A percentile compares a stretch with the other conserved stretches of the same genome.
These are phyloP conservation scores for Botrylloides violaceus DNA, from an alignment of 23 tunicate genomes.

Conservation along the genomic window DNA sequence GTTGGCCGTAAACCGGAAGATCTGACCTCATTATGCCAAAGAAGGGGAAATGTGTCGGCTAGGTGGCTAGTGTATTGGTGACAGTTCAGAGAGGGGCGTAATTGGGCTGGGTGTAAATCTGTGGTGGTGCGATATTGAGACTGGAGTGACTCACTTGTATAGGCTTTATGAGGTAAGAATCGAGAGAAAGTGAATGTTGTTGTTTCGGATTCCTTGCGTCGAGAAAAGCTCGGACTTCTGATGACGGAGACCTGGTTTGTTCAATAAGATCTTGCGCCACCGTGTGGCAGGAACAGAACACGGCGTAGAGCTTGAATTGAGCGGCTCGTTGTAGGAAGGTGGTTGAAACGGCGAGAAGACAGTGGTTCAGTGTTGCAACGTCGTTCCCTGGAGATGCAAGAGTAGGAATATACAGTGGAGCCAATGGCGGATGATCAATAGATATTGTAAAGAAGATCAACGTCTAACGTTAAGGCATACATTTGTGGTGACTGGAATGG, in stretches of 20 bases:
- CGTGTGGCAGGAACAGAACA: constrained; percentile 27
- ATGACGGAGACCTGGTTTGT: constrained; percentile 1
- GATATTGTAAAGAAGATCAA: too few species aligned
- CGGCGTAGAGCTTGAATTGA: constrained; percentile 23
- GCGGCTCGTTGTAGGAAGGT: constrained; percentile 4
- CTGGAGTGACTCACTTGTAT: constrained; percentile 4
- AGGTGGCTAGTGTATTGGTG: too few species aligned
- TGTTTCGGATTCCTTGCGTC: constrained; percentile 22
- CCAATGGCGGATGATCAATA: too few species aligned
- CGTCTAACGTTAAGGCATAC: too few species aligned
- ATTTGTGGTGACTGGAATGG: too few species aligned
- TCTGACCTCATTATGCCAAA: too few species aligned
- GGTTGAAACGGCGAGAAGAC: constrained; percentile 1
- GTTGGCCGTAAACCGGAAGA: too few species aligned
- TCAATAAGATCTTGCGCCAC: constrained; percentile 26
- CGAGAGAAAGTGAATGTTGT: constrained; percentile 18
- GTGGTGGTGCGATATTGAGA: too few species aligned
- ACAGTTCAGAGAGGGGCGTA: too few species aligned
- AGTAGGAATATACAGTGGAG: too few species aligned
- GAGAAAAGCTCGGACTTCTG: constrained; percentile 13
- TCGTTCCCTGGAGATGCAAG: neutral
- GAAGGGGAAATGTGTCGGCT: too few species aligned
- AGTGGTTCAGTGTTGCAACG: neutral
- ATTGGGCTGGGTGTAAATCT: too few species aligned
- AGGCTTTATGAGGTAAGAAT: constrained; percentile 22